Conservation (phyloP, 1,140 invertebrate genomes). For the Hypothenemus hampei region DNA sequence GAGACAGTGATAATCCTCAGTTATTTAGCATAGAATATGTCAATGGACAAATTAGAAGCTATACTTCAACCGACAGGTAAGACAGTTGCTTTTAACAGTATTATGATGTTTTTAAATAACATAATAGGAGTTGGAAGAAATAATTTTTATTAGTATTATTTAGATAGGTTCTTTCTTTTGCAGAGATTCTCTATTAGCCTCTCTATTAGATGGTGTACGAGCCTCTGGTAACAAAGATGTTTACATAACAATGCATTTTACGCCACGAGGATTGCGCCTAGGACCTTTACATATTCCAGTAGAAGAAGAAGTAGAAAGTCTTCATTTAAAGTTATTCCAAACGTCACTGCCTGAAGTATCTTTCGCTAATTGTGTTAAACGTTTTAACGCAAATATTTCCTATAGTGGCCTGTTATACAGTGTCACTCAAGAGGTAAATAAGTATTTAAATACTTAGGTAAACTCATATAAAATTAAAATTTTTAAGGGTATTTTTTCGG, state of each 20-base stretch:
- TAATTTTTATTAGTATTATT: too few relatives aligned
- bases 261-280: constrained; percentile 78
- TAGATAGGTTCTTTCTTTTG: background rate
- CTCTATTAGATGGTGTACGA: constrained; percentile 90
- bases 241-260: constrained; percentile 85
- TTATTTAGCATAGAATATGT: constrained; percentile 92
- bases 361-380: constrained; percentile 68
- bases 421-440: constrained; percentile 88
- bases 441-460: too few relatives aligned
- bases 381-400: constrained; percentile 97
- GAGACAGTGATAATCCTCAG: constrained; percentile 88
- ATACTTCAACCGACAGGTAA: constrained; percentile 77
- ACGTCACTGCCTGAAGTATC: constrained; percentile 55
- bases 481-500: constrained; percentile 84
- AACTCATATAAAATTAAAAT: too few relatives aligned
- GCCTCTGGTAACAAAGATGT: constrained; percentile 96
- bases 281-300: constrained; percentile 83
- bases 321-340: constrained; percentile 75
- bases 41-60: constrained; percentile 82
- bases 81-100: constrained; percentile 1
- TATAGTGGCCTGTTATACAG: constrained; percentile 97
- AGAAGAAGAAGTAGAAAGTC: constrained; percentile 93
- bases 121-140: background rate
- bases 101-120: background rate
- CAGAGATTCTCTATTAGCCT: constrained; percentile 91